phyloP scores from a whole-genome alignment of 2,888 invertebrate species.

The Stramonita haemastoma region DNA sequence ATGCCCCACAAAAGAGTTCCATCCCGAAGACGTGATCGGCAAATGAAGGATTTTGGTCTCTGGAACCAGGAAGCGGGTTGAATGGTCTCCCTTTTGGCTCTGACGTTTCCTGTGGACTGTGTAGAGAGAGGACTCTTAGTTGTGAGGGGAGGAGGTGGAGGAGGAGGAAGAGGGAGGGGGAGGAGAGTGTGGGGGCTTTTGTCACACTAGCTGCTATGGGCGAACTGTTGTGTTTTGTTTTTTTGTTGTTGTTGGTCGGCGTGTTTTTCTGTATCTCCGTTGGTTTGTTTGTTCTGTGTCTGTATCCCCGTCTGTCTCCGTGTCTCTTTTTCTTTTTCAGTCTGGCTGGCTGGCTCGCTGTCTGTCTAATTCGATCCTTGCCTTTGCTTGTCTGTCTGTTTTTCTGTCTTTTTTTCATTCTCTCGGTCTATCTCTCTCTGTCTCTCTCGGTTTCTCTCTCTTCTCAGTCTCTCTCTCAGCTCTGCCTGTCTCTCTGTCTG shows the following conservation, averaged over 20 bases:
- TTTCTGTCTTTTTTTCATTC: neutral
- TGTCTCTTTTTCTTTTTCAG: neutral
- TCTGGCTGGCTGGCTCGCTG: neutral
- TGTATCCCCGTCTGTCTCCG: neutral
- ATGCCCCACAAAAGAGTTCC: constrained; percentile 14
- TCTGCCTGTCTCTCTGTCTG: neutral
- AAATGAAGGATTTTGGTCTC: constrained; percentile 21
- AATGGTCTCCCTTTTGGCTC: neutral
- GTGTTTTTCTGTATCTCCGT: neutral
- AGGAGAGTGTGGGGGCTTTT: too few species aligned
- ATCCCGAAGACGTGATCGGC: constrained; percentile 28
- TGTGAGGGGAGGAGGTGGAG: too few species aligned
- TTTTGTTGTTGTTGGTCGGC: too few species aligned
- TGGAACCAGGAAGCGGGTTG: neutral
- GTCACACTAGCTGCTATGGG: too few species aligned
- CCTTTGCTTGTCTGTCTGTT: neutral
- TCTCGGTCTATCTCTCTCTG: neutral
- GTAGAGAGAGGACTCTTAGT: too few species aligned
- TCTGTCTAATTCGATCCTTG: neutral
- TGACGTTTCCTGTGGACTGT: constrained; percentile 3
- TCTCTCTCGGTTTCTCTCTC: neutral
- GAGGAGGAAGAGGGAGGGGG: too few species aligned
- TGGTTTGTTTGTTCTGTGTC: neutral
- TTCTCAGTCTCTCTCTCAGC: neutral
- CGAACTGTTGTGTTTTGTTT: too few species aligned